Evolutionary conservation across 1,140 invertebrate species (phyloP).

Genomic region (Condylostylus longicornis): DNA sequence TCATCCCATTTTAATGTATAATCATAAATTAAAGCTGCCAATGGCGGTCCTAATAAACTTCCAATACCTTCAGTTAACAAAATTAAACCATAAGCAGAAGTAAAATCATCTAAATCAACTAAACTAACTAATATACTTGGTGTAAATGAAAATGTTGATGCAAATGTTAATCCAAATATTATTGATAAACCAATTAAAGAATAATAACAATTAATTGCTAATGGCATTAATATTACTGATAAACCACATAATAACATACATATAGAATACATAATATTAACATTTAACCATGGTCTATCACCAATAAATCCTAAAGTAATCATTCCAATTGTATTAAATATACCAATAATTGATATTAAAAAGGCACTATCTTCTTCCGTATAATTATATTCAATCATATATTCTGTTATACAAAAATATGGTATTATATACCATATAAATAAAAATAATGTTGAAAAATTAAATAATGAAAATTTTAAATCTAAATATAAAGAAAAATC

Average conservation of each 20-base stretch:
- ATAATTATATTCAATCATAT: slow-evolving; percentile 45
- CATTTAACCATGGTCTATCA: slow-evolving; percentile 72
- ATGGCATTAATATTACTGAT: slow-evolving; percentile 52
- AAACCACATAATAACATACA: slow-evolving; percentile 63
- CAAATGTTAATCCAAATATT: slow-evolving; percentile 69
- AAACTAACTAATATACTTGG: slow-evolving; percentile 58
- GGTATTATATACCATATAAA: slow-evolving; percentile 76
- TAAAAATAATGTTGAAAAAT: slow-evolving; percentile 65
- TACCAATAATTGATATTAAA: slow-evolving; percentile 65
- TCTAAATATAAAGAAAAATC: slow-evolving; percentile 67
- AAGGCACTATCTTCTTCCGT: slow-evolving; percentile 55
- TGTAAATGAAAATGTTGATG: slow-evolving; percentile 74
- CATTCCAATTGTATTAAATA: slow-evolving; percentile 81
- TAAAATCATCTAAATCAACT: slow-evolving; percentile 47
- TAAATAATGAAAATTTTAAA: slow-evolving; percentile 63
- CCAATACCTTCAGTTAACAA: slow-evolving; percentile 69
- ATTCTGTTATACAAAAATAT: slow-evolving; percentile 74
- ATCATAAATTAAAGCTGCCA: slow-evolving; percentile 37
- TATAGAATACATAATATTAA: slow-evolving; percentile 61
- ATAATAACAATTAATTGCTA: slow-evolving; percentile 45
- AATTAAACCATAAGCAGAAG: slow-evolving; percentile 74
- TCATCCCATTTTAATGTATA: slow-evolving; percentile 27
- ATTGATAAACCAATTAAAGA: slow-evolving; percentile 40
- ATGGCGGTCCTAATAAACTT: slow-evolving; percentile 42
- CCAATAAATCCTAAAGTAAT: slow-evolving; percentile 78